Conservation (phyloP, 2,797 vertebrate species). For the Parauchenoglanis punctatus region DNA sequence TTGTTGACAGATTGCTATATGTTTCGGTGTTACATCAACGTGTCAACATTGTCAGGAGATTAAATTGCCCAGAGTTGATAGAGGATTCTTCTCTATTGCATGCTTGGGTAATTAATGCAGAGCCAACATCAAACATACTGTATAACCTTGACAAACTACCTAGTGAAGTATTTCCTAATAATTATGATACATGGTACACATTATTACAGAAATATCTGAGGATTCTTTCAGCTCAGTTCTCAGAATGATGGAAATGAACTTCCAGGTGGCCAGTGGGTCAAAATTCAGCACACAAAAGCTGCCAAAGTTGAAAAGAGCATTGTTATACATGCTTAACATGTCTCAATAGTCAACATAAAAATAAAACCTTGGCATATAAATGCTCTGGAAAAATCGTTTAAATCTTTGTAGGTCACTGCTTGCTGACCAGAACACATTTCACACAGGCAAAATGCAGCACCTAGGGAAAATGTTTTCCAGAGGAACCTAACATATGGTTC, state of each 20-base stretch:
- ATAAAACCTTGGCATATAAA: background rate
- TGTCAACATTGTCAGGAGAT: slow-evolving; percentile 34
- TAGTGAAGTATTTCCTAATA: slow-evolving; percentile 28
- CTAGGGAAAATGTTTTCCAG: background rate
- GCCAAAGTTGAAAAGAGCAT: background rate
- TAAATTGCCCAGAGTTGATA: slow-evolving; percentile 24
- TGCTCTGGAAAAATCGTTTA: background rate
- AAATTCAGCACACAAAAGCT: background rate
- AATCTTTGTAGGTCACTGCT: background rate
- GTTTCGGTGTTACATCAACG: slow-evolving; percentile 34
- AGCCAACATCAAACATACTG: slow-evolving; percentile 4
- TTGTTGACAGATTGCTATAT: slow-evolving; percentile 28
- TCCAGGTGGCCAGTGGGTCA: background rate
- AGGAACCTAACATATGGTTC: background rate
- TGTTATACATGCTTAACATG: background rate
- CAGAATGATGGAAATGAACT: background rate
- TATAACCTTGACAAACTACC: background rate
- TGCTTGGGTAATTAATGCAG: slow-evolving; percentile 11
- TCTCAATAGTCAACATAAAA: background rate
- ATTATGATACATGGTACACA: slow-evolving; percentile 19
- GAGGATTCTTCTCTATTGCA: slow-evolving; percentile 17
- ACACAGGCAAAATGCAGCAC: background rate
- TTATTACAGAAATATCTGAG: background rate
- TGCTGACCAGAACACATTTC: background rate
- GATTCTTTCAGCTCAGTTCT: background rate